A percentile compares a stretch with the other conserved stretches of the same genome.
Evolutionary conservation across 92 coral and sea anemone genomes (phyloP).

Genomic region (Phymanthus crucifer): DNA sequence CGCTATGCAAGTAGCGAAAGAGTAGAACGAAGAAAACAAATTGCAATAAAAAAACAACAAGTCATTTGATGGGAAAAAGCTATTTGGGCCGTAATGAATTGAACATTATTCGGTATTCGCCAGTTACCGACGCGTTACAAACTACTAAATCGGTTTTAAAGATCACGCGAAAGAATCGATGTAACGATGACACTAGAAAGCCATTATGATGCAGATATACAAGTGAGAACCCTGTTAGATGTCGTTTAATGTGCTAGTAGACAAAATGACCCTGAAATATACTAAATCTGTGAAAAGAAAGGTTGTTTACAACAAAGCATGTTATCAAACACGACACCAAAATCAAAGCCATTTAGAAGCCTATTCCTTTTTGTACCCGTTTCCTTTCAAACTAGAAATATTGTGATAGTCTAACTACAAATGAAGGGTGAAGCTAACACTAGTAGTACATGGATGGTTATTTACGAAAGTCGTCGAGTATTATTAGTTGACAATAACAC

Average conservation of each 20-base stretch:
- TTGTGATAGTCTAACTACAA: background rate
- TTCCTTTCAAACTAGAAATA: background rate
- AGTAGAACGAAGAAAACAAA: background rate
- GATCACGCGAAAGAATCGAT: constrained; percentile 11
- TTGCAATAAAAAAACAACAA: background rate
- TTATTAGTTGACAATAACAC: constrained; percentile 12
- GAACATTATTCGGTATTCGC: constrained; percentile 1
- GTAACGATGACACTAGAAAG: constrained; percentile 6
- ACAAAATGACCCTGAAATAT: constrained; percentile 1
- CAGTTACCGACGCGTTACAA: constrained; percentile 13
- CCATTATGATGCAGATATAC: background rate
- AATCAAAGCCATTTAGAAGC: background rate
- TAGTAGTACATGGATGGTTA: background rate
- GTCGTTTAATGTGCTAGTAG: background rate
- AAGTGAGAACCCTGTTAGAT: background rate
- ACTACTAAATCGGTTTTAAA: constrained; percentile 10
- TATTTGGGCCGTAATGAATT: constrained; percentile 8
- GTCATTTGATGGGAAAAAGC: background rate
- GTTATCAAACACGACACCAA: background rate
- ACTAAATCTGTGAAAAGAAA: constrained; percentile 2
- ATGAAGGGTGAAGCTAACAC: background rate
- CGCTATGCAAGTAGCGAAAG: background rate
- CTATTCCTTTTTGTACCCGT: background rate
- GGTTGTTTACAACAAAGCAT: constrained; percentile 2
- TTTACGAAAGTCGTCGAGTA: constrained; percentile 31